Evolutionary conservation across 2,888 invertebrate genomes (phyloP), one percentile per base, ranked within the genome.

Genomic region (Seira musarum): DNA sequence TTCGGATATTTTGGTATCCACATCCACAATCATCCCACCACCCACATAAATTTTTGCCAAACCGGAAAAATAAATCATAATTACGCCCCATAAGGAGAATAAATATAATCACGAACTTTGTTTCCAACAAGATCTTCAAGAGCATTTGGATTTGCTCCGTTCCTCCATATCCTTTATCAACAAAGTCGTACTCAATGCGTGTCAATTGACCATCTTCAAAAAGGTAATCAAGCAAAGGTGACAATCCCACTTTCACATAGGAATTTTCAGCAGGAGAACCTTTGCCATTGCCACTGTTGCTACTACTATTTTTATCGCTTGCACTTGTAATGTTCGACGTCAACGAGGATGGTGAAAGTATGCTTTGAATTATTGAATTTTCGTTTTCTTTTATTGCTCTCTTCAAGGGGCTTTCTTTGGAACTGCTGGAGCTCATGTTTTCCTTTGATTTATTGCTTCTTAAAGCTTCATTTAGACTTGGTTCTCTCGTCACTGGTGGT

Each of bases 191-290:
- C 61, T 84, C 82, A 49, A 71, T 66, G 21, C 84, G 64, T 61
- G 68, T 80, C 35, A 84, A 65, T 69, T 81, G 78, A n/a, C 84
- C 84, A 49, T 82, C 81, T 49, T 84, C 82, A 73, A 84, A 84
- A 63, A 84, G 80, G 57, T 71, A 78, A 66, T 84, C 84, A 53
- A 79, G 64, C 19, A 79, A 64, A 17, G 63, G 68, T 15, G 70
- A 65, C 71, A 78, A 22, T 25, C 71, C 66, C 75, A 60, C 24
- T 40, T 6, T 1, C 53, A 64, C 19, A 19, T 15, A 21, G 25
- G 30, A 30, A 35, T 30, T 24, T 24, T 17, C 30, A 17, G 65
- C 21, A 46, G 67, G 24, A 30, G 57, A 35, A 64, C 69, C 24
- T 15, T 57, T 35, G 17, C 22, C 19, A 5, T 25, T 66, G n/a